phyloP scores from a whole-genome alignment of 2,797 vertebrate genomes.

The Onychomys arenicola region DNA sequence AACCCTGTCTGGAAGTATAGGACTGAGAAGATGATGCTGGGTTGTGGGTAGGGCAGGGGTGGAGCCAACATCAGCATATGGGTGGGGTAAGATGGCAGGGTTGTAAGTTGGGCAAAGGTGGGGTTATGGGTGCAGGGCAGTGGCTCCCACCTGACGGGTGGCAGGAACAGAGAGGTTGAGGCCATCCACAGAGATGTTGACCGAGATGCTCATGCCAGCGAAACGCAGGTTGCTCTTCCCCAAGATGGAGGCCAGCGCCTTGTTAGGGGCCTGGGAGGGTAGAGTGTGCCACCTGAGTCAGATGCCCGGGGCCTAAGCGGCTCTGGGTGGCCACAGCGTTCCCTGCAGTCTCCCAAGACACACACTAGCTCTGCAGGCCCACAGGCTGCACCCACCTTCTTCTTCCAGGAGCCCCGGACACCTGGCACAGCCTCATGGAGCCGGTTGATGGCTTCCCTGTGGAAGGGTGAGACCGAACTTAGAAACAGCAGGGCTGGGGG shows the following conservation, averaged over 20 bases:
- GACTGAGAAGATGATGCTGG: background rate
- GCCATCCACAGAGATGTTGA: slow-evolving; percentile 96
- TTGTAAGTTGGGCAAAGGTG: no score
- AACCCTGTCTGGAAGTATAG: background rate
- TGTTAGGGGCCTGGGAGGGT: slow-evolving; percentile 90
- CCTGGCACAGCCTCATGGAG: slow-evolving; percentile 96
- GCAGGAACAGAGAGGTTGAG: slow-evolving; percentile 95
- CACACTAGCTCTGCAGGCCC: background rate
- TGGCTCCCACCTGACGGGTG: slow-evolving; percentile 92
- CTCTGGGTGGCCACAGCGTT: background rate
- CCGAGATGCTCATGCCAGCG: slow-evolving; percentile 95
- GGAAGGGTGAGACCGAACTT: background rate
- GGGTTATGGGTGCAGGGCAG: background rate
- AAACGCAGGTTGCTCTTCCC: slow-evolving; percentile 97
- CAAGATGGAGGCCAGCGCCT: slow-evolving; percentile 94
- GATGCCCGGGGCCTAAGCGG: background rate
- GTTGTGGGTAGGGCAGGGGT: no score
- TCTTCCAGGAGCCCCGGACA: slow-evolving; percentile 95
- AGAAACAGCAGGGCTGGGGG: background rate
- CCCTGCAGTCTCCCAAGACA: background rate
- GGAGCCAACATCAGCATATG: background rate
- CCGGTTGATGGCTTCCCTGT: slow-evolving; percentile 98
- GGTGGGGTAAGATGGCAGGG: background rate
- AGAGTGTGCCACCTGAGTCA: background rate
- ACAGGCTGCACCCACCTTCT: slow-evolving; percentile 90